Percentiles rank a stretch among this genome's conserved stretches.
These are phyloP conservation scores for Clarias pachynema DNA, from an alignment of 2,797 vertebrate species.

Conservation along the genomic window DNA sequence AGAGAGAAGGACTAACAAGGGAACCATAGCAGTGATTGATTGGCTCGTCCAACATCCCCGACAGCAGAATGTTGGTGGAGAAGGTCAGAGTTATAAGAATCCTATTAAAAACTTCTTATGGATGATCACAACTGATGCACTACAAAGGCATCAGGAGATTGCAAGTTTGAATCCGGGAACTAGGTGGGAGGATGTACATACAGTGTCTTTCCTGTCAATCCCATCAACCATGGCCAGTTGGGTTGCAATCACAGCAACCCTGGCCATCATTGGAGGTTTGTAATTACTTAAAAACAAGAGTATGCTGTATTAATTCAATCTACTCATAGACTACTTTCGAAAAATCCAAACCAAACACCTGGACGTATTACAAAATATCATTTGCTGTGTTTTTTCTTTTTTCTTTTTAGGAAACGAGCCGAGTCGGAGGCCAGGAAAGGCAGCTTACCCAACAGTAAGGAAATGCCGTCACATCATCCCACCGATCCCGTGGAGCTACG, in stretches of 20 bases:
- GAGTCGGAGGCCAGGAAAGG: slow-evolving; percentile 96
- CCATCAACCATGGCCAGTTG: background rate
- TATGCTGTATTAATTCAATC: background rate
- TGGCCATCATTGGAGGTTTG: background rate
- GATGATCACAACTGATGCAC: background rate
- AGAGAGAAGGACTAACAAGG: background rate
- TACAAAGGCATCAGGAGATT: background rate
- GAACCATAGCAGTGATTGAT: background rate
- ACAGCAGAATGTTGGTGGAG: background rate
- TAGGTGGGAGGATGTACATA: background rate
- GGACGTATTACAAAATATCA: too few species aligned
- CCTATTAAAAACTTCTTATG: background rate
- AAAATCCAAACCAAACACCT: background rate
- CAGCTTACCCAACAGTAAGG: slow-evolving; percentile 96
- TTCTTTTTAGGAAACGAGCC: slow-evolving; percentile 86
- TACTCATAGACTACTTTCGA: background rate
- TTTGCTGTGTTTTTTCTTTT: background rate
- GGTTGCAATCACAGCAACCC: background rate
- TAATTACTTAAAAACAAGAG: background rate
- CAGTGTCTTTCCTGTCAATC: background rate
- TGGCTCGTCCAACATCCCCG: background rate
- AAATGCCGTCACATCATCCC: slow-evolving; percentile 92
- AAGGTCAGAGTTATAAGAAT: background rate
- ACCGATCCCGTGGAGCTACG: slow-evolving; percentile 96
- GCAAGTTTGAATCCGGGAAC: background rate